Base-by-base conservation (phyloP, 1,140 invertebrate species). In the Drosophila kepulauana region DNA sequence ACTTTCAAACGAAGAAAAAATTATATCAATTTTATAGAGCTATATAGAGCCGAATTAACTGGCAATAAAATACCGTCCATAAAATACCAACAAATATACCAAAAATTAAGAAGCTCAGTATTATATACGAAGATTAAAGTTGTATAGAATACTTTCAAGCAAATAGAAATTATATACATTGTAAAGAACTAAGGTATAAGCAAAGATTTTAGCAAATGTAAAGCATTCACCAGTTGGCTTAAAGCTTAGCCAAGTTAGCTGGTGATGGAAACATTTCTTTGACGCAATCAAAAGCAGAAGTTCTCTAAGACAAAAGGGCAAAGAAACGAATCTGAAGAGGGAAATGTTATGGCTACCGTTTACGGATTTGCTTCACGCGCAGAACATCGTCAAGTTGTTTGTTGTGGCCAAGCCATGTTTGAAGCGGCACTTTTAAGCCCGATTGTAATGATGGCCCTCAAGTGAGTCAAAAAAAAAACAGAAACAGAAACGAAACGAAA, bases 391-490 rank as follows among this genome's bases (percentile, higher is more conserved):
- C 65, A 68, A 74, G 64, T 68, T 73, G 57, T 68, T 73, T 51
- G 20, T 69, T 38, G 6, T 69, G 5, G 35, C 49, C 30, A 4
- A 13, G 41, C 46, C 30, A 38, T 16, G 49, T 38, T 28, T 54
- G 5, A 25, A 43, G 66, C 67, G 48, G 48, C 59, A 54, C 48
- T 73, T 67, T 25, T 73, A n/a, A 67, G 70, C 33, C 46, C 35
- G 46, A 33, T 51, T 62, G 57, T 62, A 56, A 64, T 25, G 80
- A 56, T 43, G 80, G 80, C 73, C 82, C 80, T 88, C 80, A 43
- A 88, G 84, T 87, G 20, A 25, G 20, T 25, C 20, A 25, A 25
- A 25, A 20, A 20, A 20, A 25, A 20, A 20, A 20, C 33, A 41
- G 7, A 63, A 33, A 13, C 69, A 5, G 33, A 33, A 33, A 33